Conservation (phyloP, 2,113 vertebrate genomes). For the Cebus imitator region DNA sequence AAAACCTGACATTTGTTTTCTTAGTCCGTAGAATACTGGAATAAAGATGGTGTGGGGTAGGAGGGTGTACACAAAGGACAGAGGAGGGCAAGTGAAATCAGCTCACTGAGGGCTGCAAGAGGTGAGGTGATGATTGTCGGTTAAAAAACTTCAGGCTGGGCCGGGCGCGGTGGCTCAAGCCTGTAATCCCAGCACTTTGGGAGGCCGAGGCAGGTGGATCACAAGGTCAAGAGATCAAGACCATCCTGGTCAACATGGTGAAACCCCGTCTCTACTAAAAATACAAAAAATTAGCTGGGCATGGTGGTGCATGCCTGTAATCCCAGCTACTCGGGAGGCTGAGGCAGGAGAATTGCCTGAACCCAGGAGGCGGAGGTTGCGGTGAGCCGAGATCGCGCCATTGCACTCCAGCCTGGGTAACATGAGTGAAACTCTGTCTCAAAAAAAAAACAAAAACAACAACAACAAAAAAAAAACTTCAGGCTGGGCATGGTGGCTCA, state of each 20-base stretch:
- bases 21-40: background rate
- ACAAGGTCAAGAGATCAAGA: too few species aligned
- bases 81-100: background rate
- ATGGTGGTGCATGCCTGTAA: too few species aligned
- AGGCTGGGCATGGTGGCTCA: background rate
- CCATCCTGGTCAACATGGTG: too few species aligned
- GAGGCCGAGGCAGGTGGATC: background rate
- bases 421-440: too few species aligned
- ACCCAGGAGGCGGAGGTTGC: too few species aligned
- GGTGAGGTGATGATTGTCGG: background rate
- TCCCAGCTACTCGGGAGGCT: too few species aligned
- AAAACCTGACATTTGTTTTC: background rate
- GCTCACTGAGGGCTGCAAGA: background rate
- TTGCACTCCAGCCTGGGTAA: too few species aligned
- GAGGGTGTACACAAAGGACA: fast-evolving
- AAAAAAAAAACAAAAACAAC: too few species aligned
- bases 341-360: too few species aligned
- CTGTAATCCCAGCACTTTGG: background rate
- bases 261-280: too few species aligned
- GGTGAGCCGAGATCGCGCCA: too few species aligned
- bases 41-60: background rate
- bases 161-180: background rate
- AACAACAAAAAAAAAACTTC: background rate
- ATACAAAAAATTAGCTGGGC: too few species aligned
- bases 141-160: background rate